Conservation (phyloP, 2,113 vertebrate genomes). For the Coptodon rendalli region DNA sequence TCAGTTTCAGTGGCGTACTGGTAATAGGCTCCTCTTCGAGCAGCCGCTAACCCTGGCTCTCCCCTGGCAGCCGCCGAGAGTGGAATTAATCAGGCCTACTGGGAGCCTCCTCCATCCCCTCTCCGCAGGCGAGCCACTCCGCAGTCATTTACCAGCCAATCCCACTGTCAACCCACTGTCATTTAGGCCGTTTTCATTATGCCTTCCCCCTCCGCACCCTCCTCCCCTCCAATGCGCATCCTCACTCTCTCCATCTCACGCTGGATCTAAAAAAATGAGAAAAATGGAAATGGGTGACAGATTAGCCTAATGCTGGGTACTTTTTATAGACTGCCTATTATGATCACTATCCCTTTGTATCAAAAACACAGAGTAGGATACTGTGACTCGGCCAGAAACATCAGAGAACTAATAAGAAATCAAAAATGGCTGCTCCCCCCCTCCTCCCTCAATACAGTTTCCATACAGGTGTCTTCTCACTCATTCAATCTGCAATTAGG, state of each 20-base stretch:
- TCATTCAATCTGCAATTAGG: conserved; percentile 66
- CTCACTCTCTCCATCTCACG: conserved; percentile 36
- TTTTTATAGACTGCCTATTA: conserved; percentile 79
- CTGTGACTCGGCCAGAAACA: conserved; percentile 58
- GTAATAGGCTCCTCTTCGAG: conserved; percentile 98
- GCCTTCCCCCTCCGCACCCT: conserved; percentile 67
- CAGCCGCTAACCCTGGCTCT: conserved; percentile 91
- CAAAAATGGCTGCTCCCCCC: neutral
- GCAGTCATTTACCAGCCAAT: conserved; percentile 99
- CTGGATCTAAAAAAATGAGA: conserved; percentile 33
- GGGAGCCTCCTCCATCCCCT: conserved; percentile 89
- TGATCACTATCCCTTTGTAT: conserved; percentile 71
- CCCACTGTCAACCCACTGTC: conserved; percentile 99
- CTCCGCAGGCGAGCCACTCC: conserved; percentile 94
- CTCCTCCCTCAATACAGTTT: neutral
- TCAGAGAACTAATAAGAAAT: neutral
- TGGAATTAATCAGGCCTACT: conserved; percentile 99
- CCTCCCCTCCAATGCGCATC: neutral
- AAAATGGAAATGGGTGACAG: conserved; percentile 87
- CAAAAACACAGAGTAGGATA: conserved; percentile 50
- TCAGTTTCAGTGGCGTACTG: conserved; percentile 88
- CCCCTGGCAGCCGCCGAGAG: conserved; percentile 91
- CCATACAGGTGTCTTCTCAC: conserved; percentile 34
- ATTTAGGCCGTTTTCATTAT: conserved; percentile 98
- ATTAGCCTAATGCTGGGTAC: conserved; percentile 86